Evolutionary conservation across 2,888 invertebrate species (phyloP).

Genomic region (Portevinia maculata): DNA sequence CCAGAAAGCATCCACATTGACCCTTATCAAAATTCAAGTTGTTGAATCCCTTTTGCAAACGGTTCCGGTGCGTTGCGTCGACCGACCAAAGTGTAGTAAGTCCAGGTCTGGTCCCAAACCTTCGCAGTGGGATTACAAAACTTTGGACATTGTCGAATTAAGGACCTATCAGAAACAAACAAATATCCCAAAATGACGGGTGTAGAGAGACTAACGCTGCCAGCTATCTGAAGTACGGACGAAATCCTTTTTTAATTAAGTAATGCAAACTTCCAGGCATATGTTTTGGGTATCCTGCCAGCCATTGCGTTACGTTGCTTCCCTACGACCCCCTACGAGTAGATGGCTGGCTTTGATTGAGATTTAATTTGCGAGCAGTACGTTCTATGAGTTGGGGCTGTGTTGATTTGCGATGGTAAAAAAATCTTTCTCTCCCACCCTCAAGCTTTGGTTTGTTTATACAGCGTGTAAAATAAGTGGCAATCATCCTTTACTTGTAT

Average conservation of each 20-base stretch:
- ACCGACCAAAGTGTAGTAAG: slow-evolving; percentile 19
- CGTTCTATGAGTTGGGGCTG: slow-evolving; percentile 18
- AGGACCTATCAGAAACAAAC: slow-evolving; percentile 74
- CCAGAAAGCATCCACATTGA: slow-evolving; percentile 66
- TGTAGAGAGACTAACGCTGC: slow-evolving; percentile 53
- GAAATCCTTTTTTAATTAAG: slow-evolving; percentile 74
- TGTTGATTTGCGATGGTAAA: slow-evolving; percentile 30
- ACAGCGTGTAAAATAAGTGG: slow-evolving; percentile 8
- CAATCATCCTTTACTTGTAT: slow-evolving; percentile 10
- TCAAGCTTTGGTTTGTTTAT: slow-evolving; percentile 24
- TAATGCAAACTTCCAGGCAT: slow-evolving; percentile 71
- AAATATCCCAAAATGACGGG: slow-evolving; percentile 71
- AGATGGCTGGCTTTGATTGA: slow-evolving; percentile 62
- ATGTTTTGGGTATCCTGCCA: slow-evolving; percentile 53
- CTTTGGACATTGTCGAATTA: slow-evolving; percentile 74
- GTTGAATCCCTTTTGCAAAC: slow-evolving; percentile 58
- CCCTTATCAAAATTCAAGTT: slow-evolving; percentile 75
- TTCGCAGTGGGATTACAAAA: slow-evolving; percentile 64
- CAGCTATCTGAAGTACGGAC: slow-evolving; percentile 59
- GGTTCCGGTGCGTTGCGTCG: slow-evolving; percentile 38
- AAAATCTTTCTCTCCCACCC: not conserved
- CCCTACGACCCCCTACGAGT: slow-evolving; percentile 9
- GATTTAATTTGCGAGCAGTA: slow-evolving; percentile 61
- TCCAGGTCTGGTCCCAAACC: not conserved
- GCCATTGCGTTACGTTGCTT: not conserved